Evolutionary conservation across 2,113 vertebrate species (phyloP).

Genomic region (Carettochelys insculpta): DNA sequence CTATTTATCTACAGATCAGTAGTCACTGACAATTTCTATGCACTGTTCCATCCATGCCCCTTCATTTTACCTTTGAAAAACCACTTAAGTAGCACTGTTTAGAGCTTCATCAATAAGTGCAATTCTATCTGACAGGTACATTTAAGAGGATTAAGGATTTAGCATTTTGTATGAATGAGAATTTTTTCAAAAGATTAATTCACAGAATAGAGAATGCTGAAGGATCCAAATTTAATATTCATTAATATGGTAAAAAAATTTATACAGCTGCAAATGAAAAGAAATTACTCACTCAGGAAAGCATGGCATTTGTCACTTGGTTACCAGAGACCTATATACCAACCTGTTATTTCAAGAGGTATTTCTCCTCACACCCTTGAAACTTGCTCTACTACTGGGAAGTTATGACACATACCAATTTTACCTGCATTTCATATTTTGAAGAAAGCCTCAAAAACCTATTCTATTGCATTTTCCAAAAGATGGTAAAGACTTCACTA

Average conservation of each 20-base stretch:
- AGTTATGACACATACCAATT: neutral
- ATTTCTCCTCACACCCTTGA: neutral
- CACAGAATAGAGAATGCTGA: neutral
- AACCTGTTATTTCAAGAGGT: neutral
- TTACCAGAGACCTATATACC: rapidly evolving
- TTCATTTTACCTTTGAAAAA: conserved; percentile 7
- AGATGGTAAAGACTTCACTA: neutral
- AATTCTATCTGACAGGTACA: conserved; percentile 12
- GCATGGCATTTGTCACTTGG: neutral
- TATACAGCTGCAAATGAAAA: neutral
- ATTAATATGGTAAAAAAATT: neutral
- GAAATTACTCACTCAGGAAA: neutral
- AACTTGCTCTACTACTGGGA: neutral
- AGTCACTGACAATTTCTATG: conserved; percentile 39
- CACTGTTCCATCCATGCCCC: conserved; percentile 16
- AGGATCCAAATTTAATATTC: neutral
- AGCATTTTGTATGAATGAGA: neutral
- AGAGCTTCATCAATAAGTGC: neutral
- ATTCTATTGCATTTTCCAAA: neutral
- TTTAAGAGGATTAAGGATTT: neutral
- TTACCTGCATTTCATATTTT: neutral
- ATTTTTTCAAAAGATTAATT: neutral
- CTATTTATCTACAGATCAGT: conserved; percentile 61
- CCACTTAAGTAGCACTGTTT: conserved; percentile 18
- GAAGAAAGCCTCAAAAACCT: neutral